phyloP scores from a whole-genome alignment of 2,888 invertebrate genomes.

The Euphydryas editha region DNA sequence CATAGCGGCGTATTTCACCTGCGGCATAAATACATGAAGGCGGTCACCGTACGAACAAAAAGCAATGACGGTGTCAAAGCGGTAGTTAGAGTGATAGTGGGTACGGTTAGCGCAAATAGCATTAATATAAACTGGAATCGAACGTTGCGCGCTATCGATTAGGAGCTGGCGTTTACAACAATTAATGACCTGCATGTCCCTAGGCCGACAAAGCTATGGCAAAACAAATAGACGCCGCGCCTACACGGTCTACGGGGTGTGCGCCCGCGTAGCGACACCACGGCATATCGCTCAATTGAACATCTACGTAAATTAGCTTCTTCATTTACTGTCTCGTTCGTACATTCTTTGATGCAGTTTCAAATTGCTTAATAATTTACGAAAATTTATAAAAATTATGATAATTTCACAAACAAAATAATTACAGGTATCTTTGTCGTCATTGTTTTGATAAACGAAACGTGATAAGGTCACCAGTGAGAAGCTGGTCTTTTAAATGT shows the following conservation, averaged over 20 bases:
- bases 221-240: constrained; percentile 82
- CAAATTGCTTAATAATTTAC: no score
- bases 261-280: constrained; percentile 48
- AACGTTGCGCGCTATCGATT: constrained; percentile 82
- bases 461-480: no score
- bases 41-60: constrained; percentile 34
- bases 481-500: no score
- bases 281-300: constrained; percentile 4
- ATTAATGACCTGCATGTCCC: constrained; percentile 84
- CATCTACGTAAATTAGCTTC: not conserved
- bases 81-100: constrained; percentile 48
- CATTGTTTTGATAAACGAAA: no score
- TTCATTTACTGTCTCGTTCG: not conserved
- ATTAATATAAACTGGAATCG: constrained; percentile 84
- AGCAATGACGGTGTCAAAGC: constrained; percentile 43
- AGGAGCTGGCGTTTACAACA: constrained; percentile 81
- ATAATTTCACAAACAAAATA: no score
- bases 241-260: constrained; percentile 68
- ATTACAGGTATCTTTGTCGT: no score
- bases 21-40: constrained; percentile 28
- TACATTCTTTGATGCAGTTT: not conserved
- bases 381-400: no score
- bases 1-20: constrained; percentile 3
- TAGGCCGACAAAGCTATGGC: constrained; percentile 82
- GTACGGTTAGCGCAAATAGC: constrained; percentile 76